phyloP scores from a whole-genome alignment of 1,140 invertebrate species.

The Lasioglossum baleicum region DNA sequence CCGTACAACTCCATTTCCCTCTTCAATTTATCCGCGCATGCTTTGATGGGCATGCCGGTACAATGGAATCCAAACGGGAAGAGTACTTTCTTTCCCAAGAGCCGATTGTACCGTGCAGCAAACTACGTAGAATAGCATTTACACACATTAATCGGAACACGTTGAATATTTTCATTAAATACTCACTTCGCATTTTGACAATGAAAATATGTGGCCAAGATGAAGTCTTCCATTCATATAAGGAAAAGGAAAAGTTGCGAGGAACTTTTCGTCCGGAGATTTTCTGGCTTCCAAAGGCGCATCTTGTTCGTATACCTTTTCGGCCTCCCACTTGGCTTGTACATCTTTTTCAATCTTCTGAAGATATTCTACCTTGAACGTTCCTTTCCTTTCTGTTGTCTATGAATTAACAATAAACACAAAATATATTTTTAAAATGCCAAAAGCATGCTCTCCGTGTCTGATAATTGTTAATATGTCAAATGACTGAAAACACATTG shows the following conservation, averaged over 20 bases:
- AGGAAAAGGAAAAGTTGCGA: constrained; percentile 98
- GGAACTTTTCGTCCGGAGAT: constrained; percentile 89
- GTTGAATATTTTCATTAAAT: neutral
- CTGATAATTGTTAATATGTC: neutral
- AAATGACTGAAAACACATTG: neutral
- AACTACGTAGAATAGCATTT: constrained; percentile 83
- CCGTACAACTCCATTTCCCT: constrained; percentile 96
- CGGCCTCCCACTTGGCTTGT: constrained; percentile 90
- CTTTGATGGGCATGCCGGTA: constrained; percentile 98
- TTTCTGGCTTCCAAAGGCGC: constrained; percentile 83
- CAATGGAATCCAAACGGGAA: constrained; percentile 99
- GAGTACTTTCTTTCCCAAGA: constrained; percentile 94
- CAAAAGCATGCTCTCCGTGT: no score
- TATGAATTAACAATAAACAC: constrained; percentile 15
- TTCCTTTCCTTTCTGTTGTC: constrained; percentile 91
- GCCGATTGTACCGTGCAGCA: constrained; percentile 92
- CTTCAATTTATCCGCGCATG: constrained; percentile 98
- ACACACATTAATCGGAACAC: neutral
- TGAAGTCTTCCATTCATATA: constrained; percentile 99
- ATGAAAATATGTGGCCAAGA: constrained; percentile 97
- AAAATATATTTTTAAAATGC: neutral
- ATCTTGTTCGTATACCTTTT: constrained; percentile 90
- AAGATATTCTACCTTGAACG: constrained; percentile 94
- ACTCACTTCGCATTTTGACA: constrained; percentile 95
- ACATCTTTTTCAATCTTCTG: constrained; percentile 92